Conservation (phyloP, 2,113 vertebrate genomes). For the Microtus pennsylvanicus region DNA sequence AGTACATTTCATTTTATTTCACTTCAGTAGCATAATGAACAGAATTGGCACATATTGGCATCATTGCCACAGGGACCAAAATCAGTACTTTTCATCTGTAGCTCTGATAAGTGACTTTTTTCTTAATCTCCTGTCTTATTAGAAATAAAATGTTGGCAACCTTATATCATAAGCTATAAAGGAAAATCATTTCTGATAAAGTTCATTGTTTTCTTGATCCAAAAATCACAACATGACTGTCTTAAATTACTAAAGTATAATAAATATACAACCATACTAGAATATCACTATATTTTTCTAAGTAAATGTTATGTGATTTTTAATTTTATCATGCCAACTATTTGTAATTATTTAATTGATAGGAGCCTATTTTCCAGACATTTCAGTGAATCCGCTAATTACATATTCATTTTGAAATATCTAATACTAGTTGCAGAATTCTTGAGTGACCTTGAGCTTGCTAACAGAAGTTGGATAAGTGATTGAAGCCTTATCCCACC, state of each 20-base stretch:
- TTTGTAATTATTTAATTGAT: not conserved
- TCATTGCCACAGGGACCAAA: rapidly evolving
- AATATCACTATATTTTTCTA: not conserved
- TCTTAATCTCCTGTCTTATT: not conserved
- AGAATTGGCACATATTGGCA: not conserved
- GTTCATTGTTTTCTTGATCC: not conserved
- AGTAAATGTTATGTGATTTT: not conserved
- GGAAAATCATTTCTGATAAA: not conserved
- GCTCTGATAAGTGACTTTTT: not conserved
- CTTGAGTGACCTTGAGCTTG: not conserved
- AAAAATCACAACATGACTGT: not conserved
- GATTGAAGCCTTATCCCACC: not conserved
- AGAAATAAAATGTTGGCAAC: not conserved
- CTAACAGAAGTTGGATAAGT: not conserved
- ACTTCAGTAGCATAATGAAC: not conserved
- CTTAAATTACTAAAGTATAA: not conserved
- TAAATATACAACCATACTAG: not conserved
- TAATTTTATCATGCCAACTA: not conserved
- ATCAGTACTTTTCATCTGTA: not conserved
- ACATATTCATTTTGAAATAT: not conserved
- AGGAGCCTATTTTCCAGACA: not conserved
- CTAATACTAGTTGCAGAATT: not conserved
- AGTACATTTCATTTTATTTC: not conserved
- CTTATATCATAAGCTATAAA: not conserved
- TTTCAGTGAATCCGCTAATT: not conserved